A percentile compares a stretch with the other conserved stretches of the same genome.
These are phyloP conservation scores for Acanthopleura granulata DNA, from an alignment of 2,888 invertebrate genomes.

Conservation along the genomic window DNA sequence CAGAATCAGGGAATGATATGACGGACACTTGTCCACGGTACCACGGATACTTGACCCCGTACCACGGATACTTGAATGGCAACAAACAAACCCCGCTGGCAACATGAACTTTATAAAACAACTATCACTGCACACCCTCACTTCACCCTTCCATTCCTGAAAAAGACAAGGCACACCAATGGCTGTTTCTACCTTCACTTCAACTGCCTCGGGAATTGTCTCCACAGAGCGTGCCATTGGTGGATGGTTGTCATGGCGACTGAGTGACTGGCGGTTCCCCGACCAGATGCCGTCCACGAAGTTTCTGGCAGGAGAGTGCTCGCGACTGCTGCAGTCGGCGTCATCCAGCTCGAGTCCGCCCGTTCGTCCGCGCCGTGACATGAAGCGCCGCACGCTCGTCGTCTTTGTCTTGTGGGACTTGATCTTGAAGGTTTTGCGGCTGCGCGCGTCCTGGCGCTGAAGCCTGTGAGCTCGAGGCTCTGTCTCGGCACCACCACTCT, in stretches of 20 bases:
- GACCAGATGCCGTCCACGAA: constrained; percentile 2
- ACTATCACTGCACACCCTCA: no score
- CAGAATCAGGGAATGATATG: no score
- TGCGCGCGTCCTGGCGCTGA: constrained; percentile 93
- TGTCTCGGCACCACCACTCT: constrained; percentile 31
- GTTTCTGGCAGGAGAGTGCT: background rate
- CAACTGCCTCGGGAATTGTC: constrained; percentile 50
- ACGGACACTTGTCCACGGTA: no score
- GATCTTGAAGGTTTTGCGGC: constrained; percentile 89
- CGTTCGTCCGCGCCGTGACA: constrained; percentile 39
- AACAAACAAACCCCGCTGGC: no score
- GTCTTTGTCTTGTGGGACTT: constrained; percentile 60
- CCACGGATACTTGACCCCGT: no score
- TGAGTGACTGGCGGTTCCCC: background rate
- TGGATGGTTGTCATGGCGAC: constrained; percentile 26
- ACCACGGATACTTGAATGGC: no score
- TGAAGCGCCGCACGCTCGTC: constrained; percentile 42
- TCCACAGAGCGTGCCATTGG: constrained; percentile 51
- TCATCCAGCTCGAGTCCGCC: constrained; percentile 15
- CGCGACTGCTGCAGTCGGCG: background rate
- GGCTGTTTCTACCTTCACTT: constrained; percentile 49
- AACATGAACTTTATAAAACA: no score
- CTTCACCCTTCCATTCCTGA: no score
- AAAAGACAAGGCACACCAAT: no score
- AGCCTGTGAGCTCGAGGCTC: constrained; percentile 73